Evolutionary conservation across 2,113 vertebrate genomes (phyloP).

Genomic region (Edolisoma coerulescens): DNA sequence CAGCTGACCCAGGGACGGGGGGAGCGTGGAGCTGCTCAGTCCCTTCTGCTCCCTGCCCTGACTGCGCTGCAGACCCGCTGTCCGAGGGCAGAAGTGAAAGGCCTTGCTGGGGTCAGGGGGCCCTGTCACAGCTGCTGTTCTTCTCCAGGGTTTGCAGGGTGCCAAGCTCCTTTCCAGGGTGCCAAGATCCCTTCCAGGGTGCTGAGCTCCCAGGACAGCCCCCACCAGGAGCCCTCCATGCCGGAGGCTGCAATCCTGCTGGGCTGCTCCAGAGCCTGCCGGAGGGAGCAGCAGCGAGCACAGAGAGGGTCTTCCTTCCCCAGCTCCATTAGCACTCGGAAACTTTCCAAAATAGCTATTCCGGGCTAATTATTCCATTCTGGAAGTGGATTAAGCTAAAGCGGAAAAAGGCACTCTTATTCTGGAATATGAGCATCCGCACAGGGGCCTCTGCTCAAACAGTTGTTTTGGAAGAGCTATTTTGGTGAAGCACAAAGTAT

Average conservation of each 20-base stretch:
- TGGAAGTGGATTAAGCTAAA: constrained; percentile 59
- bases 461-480: constrained; percentile 18
- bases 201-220: neutral
- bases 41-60: neutral
- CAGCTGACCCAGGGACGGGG: rapidly evolving
- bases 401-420: constrained; percentile 63
- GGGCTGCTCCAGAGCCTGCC: neutral
- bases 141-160: neutral
- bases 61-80: rapidly evolving
- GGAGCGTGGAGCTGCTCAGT: neutral
- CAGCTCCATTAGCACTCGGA: neutral
- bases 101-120: neutral
- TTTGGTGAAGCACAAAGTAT: neutral
- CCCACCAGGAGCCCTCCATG: neutral
- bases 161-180: neutral
- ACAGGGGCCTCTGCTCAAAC: constrained; percentile 21
- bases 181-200: neutral
- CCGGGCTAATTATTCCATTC: constrained; percentile 46
- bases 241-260: neutral
- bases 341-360: constrained; percentile 52
- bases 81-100: neutral
- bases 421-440: constrained; percentile 59
- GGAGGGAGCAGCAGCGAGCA: neutral
- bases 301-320: neutral
- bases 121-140: neutral